A percentile compares a stretch with the other conserved stretches of the same genome.
These are phyloP conservation scores for Progne subis DNA, from an alignment of 2,113 vertebrate genomes.

Conservation along the genomic window DNA sequence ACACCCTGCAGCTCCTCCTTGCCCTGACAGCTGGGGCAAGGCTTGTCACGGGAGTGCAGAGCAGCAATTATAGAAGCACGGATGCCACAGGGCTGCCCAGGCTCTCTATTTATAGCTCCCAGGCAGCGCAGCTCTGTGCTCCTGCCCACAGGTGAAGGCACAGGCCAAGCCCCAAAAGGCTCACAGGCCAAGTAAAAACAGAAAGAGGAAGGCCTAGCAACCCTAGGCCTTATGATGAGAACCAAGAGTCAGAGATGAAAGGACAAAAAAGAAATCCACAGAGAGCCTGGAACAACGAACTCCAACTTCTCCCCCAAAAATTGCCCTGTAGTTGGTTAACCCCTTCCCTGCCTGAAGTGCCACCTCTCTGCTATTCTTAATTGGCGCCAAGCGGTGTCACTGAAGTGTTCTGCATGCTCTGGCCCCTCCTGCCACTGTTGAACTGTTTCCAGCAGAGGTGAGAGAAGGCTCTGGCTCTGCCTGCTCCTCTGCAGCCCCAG, in stretches of 20 bases:
- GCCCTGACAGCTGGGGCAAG: conserved; percentile 4
- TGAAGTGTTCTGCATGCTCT: not conserved
- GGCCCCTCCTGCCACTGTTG: not conserved
- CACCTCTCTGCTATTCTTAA: not conserved
- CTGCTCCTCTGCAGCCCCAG: not conserved
- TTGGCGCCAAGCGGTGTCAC: not conserved
- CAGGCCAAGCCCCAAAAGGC: not conserved
- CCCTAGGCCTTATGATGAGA: not conserved
- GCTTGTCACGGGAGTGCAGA: not conserved
- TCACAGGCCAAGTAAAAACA: not conserved
- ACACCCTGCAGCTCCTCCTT: not conserved
- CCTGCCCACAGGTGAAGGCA: not conserved
- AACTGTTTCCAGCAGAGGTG: not conserved
- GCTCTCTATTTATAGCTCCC: conserved; percentile 29
- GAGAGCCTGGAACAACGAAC: not conserved
- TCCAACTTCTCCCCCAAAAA: not conserved
- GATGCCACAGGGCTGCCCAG: conserved; percentile 1
- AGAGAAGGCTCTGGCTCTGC: not conserved
- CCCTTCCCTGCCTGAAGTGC: not conserved
- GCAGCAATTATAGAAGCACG: not conserved
- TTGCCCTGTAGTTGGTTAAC: not conserved
- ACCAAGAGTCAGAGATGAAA: not conserved
- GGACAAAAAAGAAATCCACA: not conserved
- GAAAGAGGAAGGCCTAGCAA: not conserved
- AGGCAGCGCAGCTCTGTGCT: not conserved